Evolutionary conservation across 2,888 invertebrate species (phyloP), one percentile per base, ranked within the genome.

Genomic region (Deroplatys truncata): DNA sequence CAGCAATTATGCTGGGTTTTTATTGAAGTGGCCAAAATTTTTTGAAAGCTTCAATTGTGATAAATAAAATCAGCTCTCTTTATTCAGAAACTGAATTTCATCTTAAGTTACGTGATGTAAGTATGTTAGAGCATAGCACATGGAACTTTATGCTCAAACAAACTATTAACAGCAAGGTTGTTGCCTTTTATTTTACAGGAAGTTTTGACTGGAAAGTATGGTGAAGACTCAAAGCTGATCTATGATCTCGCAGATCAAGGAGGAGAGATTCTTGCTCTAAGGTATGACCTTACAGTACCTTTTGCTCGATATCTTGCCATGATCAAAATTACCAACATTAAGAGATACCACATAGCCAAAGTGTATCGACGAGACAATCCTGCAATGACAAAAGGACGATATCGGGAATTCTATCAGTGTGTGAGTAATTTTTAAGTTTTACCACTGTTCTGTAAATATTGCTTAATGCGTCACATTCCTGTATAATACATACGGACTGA

Each of bases 161-260:
- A 20, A 20, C 25, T 0, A 7, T 72, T 72, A 16, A 72, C 56
- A 20, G 25, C 9, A 72, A 20, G 20, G 9, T 25, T 72, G 20
- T 72, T 20, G 0, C 9, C 20, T 72, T 43, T 20, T 72, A 7
- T 16, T 16, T 91, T 92, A 35, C 93, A 98, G 98, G 99, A 99
- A 94, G 98, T 99, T 7, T 94, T 99, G 88, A 99, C 98, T 29
- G 99, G 99, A 86, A 99, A 99, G 94, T 99, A 99, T 94, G 99
- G 99, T 0, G 99, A 99, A 94, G 99, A 99, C 93, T 98, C 99
- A 0, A 99, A 99, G 93, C 94, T 99, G 16, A 99, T 99, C 90
- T 99, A 99, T 93, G 99, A 99, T 93, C 94, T 99, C 85, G 98
- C 98, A 93, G 99, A 99, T 94, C 99, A 99, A 94, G 99, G 99